phyloP scores from a whole-genome alignment of 2,113 vertebrate species.

The Siniperca chuatsi region DNA sequence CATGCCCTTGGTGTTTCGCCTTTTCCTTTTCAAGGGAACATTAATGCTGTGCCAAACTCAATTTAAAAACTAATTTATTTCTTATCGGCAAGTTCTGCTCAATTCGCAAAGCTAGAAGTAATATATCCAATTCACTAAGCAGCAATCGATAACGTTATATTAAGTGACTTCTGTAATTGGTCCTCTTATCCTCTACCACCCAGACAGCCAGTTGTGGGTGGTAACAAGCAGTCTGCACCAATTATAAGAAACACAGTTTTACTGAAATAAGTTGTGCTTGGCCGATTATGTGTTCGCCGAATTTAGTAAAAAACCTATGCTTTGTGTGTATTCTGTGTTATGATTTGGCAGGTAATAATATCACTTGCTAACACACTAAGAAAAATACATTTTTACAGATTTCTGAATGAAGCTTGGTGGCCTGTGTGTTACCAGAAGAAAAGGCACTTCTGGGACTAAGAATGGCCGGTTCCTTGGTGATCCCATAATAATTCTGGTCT shows the following conservation, averaged over 20 bases:
- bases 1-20: neutral
- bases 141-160: neutral
- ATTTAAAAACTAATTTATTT: conserved; percentile 14
- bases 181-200: neutral
- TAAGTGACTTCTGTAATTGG: neutral
- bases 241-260: neutral
- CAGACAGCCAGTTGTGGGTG: neutral
- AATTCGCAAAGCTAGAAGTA: neutral
- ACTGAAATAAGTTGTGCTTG: neutral
- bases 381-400: neutral
- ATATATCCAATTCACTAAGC: conserved; percentile 6
- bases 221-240: neutral
- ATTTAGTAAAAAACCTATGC: neutral
- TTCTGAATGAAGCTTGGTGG: conserved; percentile 4
- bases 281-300: neutral
- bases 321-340: neutral
- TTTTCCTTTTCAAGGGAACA: neutral
- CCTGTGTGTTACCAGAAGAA: neutral
- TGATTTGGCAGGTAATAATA: neutral
- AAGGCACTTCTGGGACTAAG: neutral
- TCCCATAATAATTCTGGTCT: neutral
- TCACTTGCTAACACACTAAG: neutral
- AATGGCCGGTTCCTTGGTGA: neutral
- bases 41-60: conserved; percentile 1
- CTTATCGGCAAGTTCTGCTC: neutral